phyloP scores from a whole-genome alignment of 2,113 vertebrate species.

The Chaenocephalus aceratus region DNA sequence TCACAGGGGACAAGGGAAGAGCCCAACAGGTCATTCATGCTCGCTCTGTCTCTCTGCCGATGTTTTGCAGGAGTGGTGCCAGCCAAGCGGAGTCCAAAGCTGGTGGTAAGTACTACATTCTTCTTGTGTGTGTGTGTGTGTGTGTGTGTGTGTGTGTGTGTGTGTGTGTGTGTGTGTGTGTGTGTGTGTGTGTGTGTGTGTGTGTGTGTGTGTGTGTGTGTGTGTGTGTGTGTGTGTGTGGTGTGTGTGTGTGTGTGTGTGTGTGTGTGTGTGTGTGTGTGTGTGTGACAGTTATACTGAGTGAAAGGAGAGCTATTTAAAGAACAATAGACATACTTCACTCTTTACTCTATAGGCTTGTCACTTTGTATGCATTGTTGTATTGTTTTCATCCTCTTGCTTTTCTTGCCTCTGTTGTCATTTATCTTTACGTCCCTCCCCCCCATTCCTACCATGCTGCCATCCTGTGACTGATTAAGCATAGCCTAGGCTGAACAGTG shows the following conservation, averaged over 20 bases:
- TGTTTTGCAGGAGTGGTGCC: conserved; percentile 96
- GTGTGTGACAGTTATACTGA: conserved; percentile 30
- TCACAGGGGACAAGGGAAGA: conserved; percentile 81
- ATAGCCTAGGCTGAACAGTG: conserved; percentile 51
- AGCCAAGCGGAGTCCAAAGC: conserved; percentile 98
- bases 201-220: conserved; percentile 43
- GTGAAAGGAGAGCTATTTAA: conserved; percentile 63
- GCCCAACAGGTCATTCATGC: conserved; percentile 87
- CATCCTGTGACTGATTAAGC: conserved; percentile 67
- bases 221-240: conserved; percentile 42
- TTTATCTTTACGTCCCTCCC: conserved; percentile 13
- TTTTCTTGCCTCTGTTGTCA: conserved; percentile 11
- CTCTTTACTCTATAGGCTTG: conserved; percentile 5
- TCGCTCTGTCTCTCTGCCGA: conserved; percentile 88
- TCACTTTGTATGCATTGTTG: conserved; percentile 19
- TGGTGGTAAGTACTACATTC: conserved; percentile 93
- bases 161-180: conserved; percentile 42
- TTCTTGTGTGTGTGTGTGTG: conserved; percentile 44
- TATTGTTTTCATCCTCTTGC: background rate
- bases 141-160: conserved; percentile 46
- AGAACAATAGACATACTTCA: conserved; percentile 61
- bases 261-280: conserved; percentile 35
- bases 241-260: conserved; percentile 38
- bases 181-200: conserved; percentile 42
- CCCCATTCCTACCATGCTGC: conserved; percentile 41